phyloP scores from a whole-genome alignment of 23 tunicate species.

The Ascidia mentula region DNA sequence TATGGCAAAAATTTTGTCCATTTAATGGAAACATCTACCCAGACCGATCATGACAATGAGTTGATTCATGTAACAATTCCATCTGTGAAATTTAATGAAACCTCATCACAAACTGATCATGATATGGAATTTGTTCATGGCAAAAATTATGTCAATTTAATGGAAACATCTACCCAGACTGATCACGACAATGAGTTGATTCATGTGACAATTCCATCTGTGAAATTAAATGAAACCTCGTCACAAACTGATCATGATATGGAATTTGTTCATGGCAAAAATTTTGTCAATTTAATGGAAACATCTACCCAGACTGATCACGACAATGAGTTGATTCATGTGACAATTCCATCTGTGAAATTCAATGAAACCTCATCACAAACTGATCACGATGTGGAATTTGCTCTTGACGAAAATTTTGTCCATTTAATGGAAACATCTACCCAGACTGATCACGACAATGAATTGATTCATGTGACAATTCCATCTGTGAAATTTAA shows the following conservation, averaged over 20 bases:
- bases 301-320: slow-evolving; percentile 46
- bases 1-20: neutral
- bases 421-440: neutral
- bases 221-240: neutral
- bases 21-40: neutral
- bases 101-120: neutral
- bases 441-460: neutral
- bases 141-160: neutral
- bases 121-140: neutral
- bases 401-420: neutral
- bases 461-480: neutral
- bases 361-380: slow-evolving; percentile 13
- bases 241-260: slow-evolving; percentile 39
- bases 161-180: neutral
- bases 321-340: slow-evolving; percentile 13
- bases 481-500: neutral
- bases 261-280: neutral
- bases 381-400: slow-evolving; percentile 10
- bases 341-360: neutral
- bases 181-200: neutral
- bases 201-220: neutral
- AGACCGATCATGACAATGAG: neutral
- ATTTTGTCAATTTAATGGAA: neutral
- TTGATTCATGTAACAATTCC: too few species aligned
- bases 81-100: neutral